Evolutionary conservation across 2,797 vertebrate genomes (phyloP).

Genomic region (Coregonus ussuriensis): DNA sequence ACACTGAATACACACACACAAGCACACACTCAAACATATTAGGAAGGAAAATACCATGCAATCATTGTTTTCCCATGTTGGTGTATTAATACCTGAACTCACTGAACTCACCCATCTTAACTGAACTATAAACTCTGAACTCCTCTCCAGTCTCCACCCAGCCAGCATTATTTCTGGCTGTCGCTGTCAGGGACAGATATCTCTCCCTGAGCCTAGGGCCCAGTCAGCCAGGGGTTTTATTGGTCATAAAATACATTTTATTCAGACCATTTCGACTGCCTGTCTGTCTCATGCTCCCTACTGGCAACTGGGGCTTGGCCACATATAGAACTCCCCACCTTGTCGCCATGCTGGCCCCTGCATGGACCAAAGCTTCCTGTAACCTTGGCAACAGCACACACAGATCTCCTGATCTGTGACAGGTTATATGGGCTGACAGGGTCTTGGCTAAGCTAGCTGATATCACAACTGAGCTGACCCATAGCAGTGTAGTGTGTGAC

Average conservation of each 20-base stretch:
- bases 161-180: not conserved
- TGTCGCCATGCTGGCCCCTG: not conserved
- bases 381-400: constrained; percentile 36
- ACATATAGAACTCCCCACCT: not conserved
- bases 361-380: constrained; percentile 6
- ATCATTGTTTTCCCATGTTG: not conserved
- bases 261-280: not conserved
- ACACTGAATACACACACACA: not conserved
- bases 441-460: not conserved
- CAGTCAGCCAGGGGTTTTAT: not conserved
- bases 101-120: not conserved
- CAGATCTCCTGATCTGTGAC: constrained; percentile 3
- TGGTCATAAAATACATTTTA: not conserved
- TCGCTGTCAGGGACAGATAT: not conserved
- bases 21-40: not conserved
- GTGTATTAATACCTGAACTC: not conserved
- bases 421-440: not conserved
- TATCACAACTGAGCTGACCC: not conserved
- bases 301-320: not conserved
- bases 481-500: not conserved
- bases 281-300: not conserved
- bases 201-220: no score
- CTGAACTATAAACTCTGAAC: not conserved
- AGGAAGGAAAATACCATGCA: not conserved
- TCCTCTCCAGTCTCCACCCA: not conserved